Evolutionary conservation across 2,797 vertebrate species (phyloP), one percentile per base, ranked within the genome.

Genomic region (Enteromius treurensis): DNA sequence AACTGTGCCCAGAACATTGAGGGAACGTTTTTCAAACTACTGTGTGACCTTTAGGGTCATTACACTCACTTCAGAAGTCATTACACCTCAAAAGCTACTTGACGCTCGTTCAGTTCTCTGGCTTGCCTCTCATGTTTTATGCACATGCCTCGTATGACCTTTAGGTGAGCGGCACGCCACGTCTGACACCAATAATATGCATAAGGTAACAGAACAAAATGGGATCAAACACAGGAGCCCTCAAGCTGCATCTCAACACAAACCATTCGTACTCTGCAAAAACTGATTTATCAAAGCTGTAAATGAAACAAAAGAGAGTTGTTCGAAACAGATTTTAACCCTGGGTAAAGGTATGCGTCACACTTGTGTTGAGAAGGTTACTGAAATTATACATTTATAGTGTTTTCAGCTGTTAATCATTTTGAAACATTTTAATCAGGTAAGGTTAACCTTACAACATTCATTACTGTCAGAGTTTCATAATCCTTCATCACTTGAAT

Each of bases 91-190:
- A 42, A 55, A 45, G 81, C 51, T 58, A 47, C 34, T 74, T 73
- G 67, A 26, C 73, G 19, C 73, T 60, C 67, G 9, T 78, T 77
- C 40, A 21, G 51, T 69, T 67, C 29, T 23, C 40, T 67, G 73
- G 65, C 82, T 73, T 45, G 21, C 8, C 40, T 77, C 62, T 80
- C 49, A 80, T 75, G 76, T 51, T 80, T 84, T 76, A 80, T 62
- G 77, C 47, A 80, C 67, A 60, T 78, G 65, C 14, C n/a, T 68
- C 34, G 29, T 60, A 80, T 55, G 55, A 80, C 58, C 69, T 26
- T 3, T 65, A 76, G 70, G 70, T 64, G 9, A 67, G 8, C 5
- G 3, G 15, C 51, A n/a, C 68, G 58, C 62, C 73, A 58, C 2
- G 49, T 62, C 75, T 71, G 65, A 78, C 82, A 78, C 74, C 67